Evolutionary conservation across 1,140 invertebrate genomes (phyloP).

Genomic region (Solenopsis invicta): DNA sequence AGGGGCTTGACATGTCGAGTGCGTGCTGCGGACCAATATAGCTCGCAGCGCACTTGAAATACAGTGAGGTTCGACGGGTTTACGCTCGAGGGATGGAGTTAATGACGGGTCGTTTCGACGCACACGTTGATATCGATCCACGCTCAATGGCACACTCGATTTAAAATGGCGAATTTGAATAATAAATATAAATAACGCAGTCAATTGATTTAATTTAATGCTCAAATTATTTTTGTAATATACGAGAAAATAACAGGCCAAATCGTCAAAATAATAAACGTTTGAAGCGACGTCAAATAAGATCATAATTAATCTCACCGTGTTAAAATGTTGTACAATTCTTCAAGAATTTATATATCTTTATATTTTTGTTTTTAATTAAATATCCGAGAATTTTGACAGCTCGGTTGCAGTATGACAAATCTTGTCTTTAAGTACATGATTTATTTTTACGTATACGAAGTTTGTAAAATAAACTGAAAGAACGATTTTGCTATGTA

Average conservation of each 20-base stretch:
- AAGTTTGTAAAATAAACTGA: background rate
- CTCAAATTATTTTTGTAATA: conserved; percentile 34
- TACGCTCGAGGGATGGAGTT: conserved; percentile 51
- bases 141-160: conserved; percentile 18
- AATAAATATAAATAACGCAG: conserved; percentile 43
- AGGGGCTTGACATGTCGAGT: conserved; percentile 48
- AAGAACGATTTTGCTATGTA: too few species aligned
- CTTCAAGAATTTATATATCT: background rate
- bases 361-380: background rate
- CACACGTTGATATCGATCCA: conserved; percentile 52
- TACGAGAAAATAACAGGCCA: background rate
- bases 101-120: conserved; percentile 51
- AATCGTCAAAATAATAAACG: background rate
- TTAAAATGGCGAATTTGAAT: conserved; percentile 50
- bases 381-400: background rate
- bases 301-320: background rate
- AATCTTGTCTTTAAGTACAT: background rate
- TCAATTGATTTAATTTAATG: conserved; percentile 32
- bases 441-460: too few species aligned
- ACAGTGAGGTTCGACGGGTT: conserved; percentile 34
- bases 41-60: conserved; percentile 33
- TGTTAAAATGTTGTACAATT: conserved; percentile 4
- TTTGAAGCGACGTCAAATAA: background rate
- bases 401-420: background rate
- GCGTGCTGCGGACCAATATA: conserved; percentile 14